A percentile compares a stretch with the other conserved stretches of the same genome.
Conservation (phyloP, 2,797 vertebrate species). For the Acridotheres tristis region DNA sequence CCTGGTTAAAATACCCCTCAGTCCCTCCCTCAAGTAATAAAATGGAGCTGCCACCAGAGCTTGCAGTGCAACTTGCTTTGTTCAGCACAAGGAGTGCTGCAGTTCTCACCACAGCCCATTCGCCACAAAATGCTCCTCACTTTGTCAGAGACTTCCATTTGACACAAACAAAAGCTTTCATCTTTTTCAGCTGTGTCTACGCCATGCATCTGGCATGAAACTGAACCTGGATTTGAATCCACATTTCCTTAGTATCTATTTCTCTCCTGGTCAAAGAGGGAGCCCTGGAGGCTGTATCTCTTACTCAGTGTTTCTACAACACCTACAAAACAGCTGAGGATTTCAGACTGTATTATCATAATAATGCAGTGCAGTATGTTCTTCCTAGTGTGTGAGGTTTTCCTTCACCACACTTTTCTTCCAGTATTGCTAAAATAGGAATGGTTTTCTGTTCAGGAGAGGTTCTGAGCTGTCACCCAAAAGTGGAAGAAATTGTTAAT, state of each 20-base stretch:
- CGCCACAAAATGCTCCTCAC: neutral
- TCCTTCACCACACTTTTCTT: neutral
- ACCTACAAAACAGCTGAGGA: neutral
- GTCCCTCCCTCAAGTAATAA: neutral
- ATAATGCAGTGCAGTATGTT: neutral
- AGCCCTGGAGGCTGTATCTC: neutral
- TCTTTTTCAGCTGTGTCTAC: neutral
- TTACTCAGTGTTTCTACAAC: neutral
- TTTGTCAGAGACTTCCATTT: neutral
- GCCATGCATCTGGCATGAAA: neutral
- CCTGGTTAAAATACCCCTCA: neutral
- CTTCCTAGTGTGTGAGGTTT: neutral
- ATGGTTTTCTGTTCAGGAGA: neutral
- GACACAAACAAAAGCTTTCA: neutral
- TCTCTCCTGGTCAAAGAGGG: neutral
- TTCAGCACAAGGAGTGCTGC: rapidly evolving
- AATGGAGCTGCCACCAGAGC: neutral
- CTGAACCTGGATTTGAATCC: neutral
- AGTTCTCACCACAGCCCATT: neutral
- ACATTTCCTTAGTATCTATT: neutral
- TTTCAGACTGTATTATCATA: neutral
- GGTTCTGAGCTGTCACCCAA: neutral
- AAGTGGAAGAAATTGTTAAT: neutral
- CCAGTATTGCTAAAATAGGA: neutral
- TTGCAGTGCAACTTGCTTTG: rapidly evolving